Conservation (phyloP, 2,113 vertebrate genomes). For the Hipposideros armiger region DNA sequence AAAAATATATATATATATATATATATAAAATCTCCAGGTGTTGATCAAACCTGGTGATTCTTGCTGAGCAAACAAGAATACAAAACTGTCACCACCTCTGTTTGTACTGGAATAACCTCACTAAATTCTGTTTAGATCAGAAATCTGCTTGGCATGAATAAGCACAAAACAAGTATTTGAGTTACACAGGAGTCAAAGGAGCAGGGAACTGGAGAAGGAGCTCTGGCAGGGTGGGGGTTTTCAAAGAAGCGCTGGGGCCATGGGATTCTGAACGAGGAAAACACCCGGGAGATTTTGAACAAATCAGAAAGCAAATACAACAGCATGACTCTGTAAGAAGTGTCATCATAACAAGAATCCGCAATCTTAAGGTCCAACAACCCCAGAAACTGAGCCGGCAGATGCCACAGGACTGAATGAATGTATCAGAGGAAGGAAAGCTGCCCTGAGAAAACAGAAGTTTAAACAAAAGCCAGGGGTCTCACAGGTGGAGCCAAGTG, state of each 20-base stretch:
- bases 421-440: background rate
- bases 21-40: background rate
- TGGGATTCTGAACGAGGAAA: background rate
- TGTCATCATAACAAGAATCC: background rate
- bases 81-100: background rate
- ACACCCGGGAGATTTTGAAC: conserved; percentile 8
- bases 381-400: background rate
- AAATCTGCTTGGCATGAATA: background rate
- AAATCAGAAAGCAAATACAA: conserved; percentile 1
- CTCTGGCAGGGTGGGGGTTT: background rate
- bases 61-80: conserved; percentile 47
- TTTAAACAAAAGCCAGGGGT: background rate
- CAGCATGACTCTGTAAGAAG: background rate
- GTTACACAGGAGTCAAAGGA: background rate
- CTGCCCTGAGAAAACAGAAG: background rate
- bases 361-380: background rate
- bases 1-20: no score
- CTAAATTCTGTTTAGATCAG: conserved; percentile 13
- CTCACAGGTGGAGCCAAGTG: background rate
- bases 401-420: background rate
- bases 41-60: conserved; percentile 25
- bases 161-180: background rate
- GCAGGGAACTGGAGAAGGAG: background rate
- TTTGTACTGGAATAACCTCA: conserved; percentile 35
- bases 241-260: background rate